These are phyloP conservation scores for Drosophila borealis DNA, from an alignment of 2,888 invertebrate genomes.

Conservation along the genomic window DNA sequence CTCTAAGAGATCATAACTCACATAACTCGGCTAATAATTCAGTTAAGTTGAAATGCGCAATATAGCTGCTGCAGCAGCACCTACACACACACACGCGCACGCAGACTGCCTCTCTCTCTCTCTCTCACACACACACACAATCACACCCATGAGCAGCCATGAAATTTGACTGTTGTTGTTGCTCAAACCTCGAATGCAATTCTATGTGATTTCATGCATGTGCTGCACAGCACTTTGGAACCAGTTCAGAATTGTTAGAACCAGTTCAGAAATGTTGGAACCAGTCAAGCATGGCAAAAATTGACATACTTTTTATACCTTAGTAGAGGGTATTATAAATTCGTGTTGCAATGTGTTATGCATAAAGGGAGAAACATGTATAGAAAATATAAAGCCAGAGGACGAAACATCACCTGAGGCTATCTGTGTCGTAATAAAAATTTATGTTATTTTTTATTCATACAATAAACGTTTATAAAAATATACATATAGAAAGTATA, in stretches of 20 bases:
- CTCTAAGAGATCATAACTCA: constrained; percentile 79
- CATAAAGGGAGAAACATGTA: no score
- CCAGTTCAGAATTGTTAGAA: background rate
- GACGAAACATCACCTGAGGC: no score
- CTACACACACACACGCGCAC: constrained; percentile 10
- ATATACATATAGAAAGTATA: no score
- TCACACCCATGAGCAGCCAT: constrained; percentile 1
- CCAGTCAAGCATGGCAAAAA: background rate
- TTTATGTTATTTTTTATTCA: no score
- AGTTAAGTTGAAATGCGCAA: constrained; percentile 78
- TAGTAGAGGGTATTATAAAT: no score
- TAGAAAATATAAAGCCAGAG: no score
- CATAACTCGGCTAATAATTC: constrained; percentile 79
- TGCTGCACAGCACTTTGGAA: constrained; percentile 8
- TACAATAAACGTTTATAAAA: no score
- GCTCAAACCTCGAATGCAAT: background rate
- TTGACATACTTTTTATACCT: no score
- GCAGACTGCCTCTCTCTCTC: constrained; percentile 8
- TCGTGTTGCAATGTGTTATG: no score
- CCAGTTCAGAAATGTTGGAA: background rate
- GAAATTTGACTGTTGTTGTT: constrained; percentile 1
- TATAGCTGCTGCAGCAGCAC: constrained; percentile 29
- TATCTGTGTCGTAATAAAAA: no score
- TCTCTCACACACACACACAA: constrained; percentile 8
- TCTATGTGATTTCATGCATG: background rate